These are phyloP conservation scores for Acanthis flammea DNA, from an alignment of 2,797 vertebrate genomes.

Conservation along the genomic window DNA sequence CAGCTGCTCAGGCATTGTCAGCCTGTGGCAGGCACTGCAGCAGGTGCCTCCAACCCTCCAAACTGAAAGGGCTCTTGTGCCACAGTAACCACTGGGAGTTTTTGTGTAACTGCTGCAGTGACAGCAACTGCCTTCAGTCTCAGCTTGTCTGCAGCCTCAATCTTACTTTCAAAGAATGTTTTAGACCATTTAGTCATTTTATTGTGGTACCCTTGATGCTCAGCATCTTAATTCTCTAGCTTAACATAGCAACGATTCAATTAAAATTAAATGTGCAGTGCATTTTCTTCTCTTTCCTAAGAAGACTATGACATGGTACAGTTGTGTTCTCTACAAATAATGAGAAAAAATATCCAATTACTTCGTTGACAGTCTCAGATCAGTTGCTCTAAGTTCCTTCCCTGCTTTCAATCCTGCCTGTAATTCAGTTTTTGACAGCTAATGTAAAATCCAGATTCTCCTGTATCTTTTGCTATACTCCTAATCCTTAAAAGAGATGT, in stretches of 20 bases:
- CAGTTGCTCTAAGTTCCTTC: background rate
- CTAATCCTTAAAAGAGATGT: background rate
- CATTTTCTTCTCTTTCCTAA: background rate
- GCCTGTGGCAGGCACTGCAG: background rate
- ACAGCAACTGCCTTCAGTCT: background rate
- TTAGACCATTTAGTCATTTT: background rate
- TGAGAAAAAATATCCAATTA: background rate
- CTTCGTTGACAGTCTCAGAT: background rate
- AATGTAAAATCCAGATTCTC: background rate
- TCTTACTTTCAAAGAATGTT: background rate
- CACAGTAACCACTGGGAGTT: background rate
- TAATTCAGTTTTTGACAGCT: background rate
- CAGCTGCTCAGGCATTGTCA: slow-evolving; percentile 37
- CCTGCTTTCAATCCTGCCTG: background rate
- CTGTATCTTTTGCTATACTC: background rate
- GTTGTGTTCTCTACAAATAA: background rate
- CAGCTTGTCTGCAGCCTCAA: background rate
- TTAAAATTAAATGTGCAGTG: background rate
- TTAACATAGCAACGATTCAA: background rate
- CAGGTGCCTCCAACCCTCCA: slow-evolving; percentile 6
- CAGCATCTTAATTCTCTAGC: background rate
- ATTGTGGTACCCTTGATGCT: background rate
- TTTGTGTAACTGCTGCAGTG: background rate
- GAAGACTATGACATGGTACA: background rate
- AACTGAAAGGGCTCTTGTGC: slow-evolving; percentile 17